Conservation (phyloP, 2,888 invertebrate species). For the Macrophya annulata region DNA sequence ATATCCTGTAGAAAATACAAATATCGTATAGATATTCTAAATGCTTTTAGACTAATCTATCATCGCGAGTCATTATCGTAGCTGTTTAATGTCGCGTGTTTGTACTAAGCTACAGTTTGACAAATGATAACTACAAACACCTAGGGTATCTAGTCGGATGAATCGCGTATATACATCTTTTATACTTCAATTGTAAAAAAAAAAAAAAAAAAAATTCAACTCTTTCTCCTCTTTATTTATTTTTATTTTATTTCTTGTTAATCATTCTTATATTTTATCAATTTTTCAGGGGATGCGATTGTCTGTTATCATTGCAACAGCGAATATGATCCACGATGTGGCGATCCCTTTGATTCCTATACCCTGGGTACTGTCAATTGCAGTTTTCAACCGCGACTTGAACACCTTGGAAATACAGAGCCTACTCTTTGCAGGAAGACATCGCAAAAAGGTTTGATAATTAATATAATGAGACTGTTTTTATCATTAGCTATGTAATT, state of each 20-base stretch:
- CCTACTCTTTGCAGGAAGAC: constrained; percentile 92
- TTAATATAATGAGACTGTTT: not conserved
- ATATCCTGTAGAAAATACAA: not conserved
- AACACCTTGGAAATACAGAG: constrained; percentile 84
- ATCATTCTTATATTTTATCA: not conserved
- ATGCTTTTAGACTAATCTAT: not conserved
- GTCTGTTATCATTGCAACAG: constrained; percentile 96
- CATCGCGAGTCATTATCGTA: constrained; percentile 3
- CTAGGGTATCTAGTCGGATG: not conserved
- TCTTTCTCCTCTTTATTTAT: not conserved
- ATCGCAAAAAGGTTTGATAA: constrained; percentile 87
- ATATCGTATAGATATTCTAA: not conserved
- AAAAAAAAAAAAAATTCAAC: not conserved
- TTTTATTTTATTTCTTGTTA: not conserved
- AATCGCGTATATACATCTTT: not conserved
- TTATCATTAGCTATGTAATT: not conserved
- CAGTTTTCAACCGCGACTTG: constrained; percentile 86
- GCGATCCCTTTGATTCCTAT: constrained; percentile 92
- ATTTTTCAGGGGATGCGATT: constrained; percentile 82
- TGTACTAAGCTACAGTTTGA: not conserved
- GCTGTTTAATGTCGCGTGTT: not conserved
- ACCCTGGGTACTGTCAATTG: constrained; percentile 93
- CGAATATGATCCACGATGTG: constrained; percentile 93
- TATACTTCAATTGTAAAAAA: not conserved
- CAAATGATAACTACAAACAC: not conserved